Conservation (phyloP, 2,888 invertebrate species). For the Gisinianus flammeolus region DNA sequence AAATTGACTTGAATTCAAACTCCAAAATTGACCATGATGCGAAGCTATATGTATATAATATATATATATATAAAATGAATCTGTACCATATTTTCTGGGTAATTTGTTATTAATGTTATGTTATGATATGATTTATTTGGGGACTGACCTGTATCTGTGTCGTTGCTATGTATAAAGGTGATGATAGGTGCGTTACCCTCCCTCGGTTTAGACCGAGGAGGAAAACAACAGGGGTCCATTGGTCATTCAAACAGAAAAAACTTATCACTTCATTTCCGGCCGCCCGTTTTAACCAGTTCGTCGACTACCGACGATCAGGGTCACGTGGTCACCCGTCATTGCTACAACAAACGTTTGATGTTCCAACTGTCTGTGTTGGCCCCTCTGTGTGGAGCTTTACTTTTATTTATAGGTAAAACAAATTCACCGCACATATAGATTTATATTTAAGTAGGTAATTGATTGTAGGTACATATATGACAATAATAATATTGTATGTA, state of each 20-base stretch:
- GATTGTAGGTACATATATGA: too few species aligned
- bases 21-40: too few species aligned
- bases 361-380: constrained; percentile 55
- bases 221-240: constrained; percentile 56
- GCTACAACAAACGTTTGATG: constrained; percentile 49
- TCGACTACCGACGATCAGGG: constrained; percentile 34
- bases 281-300: constrained; percentile 47
- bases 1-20: too few species aligned
- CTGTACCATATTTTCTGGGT: too few species aligned
- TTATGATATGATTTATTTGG: not conserved
- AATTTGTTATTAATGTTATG: not conserved
- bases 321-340: constrained; percentile 24
- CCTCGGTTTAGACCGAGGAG: constrained; percentile 66
- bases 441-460: too few species aligned
- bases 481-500: too few species aligned
- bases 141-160: too few species aligned
- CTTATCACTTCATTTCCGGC: constrained; percentile 55
- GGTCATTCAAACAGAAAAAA: constrained; percentile 54
- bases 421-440: too few species aligned
- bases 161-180: too few species aligned
- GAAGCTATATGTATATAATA: too few species aligned
- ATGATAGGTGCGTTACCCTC: constrained; percentile 90
- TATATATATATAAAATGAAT: too few species aligned
- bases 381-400: constrained; percentile 50
- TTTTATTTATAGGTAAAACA: constrained; percentile 25